Percentiles rank a stretch among this genome's conserved stretches.
Conservation (phyloP, 2,797 vertebrate genomes). For the Leptodactylus fallax region DNA sequence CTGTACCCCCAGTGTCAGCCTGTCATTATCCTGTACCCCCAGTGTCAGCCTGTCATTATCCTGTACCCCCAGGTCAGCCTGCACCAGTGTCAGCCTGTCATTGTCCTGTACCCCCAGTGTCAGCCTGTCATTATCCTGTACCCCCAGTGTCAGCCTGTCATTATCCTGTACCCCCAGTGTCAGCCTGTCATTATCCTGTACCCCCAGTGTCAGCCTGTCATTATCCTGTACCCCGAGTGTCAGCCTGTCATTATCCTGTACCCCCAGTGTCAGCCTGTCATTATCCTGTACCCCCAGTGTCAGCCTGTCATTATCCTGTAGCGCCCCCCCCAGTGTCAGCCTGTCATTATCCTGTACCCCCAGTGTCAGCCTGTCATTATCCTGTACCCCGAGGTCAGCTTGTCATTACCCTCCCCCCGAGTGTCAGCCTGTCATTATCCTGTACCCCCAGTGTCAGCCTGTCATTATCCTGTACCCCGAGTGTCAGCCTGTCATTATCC, state of each 20-base stretch:
- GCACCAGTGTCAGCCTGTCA: no score
- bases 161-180: background rate
- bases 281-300: no score
- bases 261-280: no score
- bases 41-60: no score
- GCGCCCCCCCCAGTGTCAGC: background rate
- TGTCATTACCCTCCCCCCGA: background rate
- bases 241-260: no score
- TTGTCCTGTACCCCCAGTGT: background rate
- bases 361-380: background rate
- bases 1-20: background rate
- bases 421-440: background rate
- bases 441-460: no score
- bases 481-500: background rate
- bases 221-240: no score
- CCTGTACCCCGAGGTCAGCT: background rate
- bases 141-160: background rate
- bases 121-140: background rate
- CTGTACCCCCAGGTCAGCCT: no score
- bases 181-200: background rate
- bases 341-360: background rate
- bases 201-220: background rate
- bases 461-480: no score
- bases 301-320: background rate
- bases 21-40: no score